Evolutionary conservation across 1,140 invertebrate species (phyloP), one percentile per base, ranked within the genome.

Genomic region (Lordiphosa clarofinis): DNA sequence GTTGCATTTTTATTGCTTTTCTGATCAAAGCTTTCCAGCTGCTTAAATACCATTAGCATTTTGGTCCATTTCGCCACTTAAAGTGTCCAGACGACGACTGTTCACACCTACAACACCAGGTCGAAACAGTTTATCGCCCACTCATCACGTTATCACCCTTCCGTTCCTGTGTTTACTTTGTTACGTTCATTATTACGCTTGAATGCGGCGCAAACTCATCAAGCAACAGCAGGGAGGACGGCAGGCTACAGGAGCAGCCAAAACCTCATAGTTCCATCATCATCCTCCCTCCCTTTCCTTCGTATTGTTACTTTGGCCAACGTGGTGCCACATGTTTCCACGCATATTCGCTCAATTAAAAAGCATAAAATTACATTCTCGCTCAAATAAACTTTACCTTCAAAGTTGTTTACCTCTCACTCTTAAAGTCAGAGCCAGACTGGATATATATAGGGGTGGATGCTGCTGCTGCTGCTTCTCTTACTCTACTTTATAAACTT

Each of bases 301-400:
- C 42, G 33, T 33, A 37, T 59, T 19, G 13, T 9, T 47, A 24
- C 28, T 63, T 60, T 58, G 57, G 38, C 53, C 37, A 39, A 37
- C 38, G 44, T 60, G 56, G 38, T 49, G 48, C 59, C 78, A 82
- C 68, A 76, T 78, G 78, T 59, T 84, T 50, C 63, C 64, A 76
- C 73, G 78, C 73, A 78, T 84, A 78, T 84, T 78, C 69, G 73
- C 78, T 84, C 78, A 84, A 84, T 84, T 84, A 84, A 84, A 82
- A 84, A 84, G 78, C 79, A 84, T 78, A 84, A 84, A 84, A 84
- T 84, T 84, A 73, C 79, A 84, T 84, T 84, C 76, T 78, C 69
- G 78, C 78, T 78, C 66, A 84, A 82, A 78, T 82, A 72, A 82
- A 84, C 69, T 64, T 67, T 73, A 55, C 64, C 36, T 53, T 48